Conservation (phyloP, 1,140 invertebrate species). For the Drosophila triauraria region DNA sequence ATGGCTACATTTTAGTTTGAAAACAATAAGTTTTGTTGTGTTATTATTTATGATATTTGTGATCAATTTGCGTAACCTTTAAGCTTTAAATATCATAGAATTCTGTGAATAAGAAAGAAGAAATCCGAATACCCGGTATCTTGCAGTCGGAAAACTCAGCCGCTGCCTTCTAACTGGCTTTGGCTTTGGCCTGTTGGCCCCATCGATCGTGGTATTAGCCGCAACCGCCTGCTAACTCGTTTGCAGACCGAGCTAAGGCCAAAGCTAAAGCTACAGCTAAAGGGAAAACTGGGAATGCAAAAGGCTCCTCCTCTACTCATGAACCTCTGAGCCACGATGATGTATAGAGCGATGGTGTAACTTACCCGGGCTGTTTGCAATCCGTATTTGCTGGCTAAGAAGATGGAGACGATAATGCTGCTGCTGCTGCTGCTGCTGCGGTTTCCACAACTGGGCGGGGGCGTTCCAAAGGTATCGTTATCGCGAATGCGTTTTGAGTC, state of each 20-base stretch:
- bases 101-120: neutral
- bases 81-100: too few species aligned
- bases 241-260: conserved; percentile 32
- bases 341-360: conserved; percentile 55
- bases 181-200: conserved; percentile 20
- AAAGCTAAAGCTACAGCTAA: conserved; percentile 16
- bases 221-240: conserved; percentile 64
- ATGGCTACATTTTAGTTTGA: too few species aligned
- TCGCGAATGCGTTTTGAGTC: conserved; percentile 68
- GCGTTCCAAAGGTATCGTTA: conserved; percentile 62
- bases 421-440: conserved; percentile 48
- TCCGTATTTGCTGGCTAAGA: conserved; percentile 33
- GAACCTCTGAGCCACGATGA: conserved; percentile 25
- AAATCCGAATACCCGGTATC: conserved; percentile 12
- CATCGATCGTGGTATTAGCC: conserved; percentile 33
- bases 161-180: conserved; percentile 18
- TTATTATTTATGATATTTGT: too few species aligned
- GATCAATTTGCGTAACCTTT: too few species aligned
- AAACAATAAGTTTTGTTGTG: too few species aligned
- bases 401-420: conserved; percentile 32
- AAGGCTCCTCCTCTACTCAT: conserved; percentile 38
- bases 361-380: conserved; percentile 60
- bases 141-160: conserved; percentile 6
- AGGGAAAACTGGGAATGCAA: conserved; percentile 45
- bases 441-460: conserved; percentile 46